These are phyloP conservation scores for Mimas tiliae DNA, from an alignment of 2,888 invertebrate genomes.

Conservation along the genomic window DNA sequence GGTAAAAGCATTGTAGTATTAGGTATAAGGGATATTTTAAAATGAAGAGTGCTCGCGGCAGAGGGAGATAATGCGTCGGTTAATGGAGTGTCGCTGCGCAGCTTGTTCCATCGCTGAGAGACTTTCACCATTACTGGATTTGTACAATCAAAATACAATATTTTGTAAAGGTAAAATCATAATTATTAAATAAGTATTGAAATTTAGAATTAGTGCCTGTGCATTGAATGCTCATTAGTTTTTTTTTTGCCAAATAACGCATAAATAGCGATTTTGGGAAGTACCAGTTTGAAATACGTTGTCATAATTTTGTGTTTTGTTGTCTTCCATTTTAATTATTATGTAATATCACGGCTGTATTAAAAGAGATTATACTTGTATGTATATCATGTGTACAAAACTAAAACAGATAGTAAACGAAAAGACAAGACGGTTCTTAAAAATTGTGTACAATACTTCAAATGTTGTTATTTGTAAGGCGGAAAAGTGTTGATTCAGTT, in stretches of 20 bases:
- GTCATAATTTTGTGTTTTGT: no score
- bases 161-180: neutral
- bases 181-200: neutral
- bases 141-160: slow-evolving; percentile 47
- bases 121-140: slow-evolving; percentile 58
- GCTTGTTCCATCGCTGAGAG: slow-evolving; percentile 51
- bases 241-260: no score
- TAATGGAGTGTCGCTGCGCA: slow-evolving; percentile 69
- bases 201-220: neutral
- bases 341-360: no score
- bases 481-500: slow-evolving; percentile 18
- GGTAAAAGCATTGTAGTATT: slow-evolving; percentile 44
- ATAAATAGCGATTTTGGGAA: no score
- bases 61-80: slow-evolving; percentile 67
- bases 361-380: no score
- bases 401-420: neutral
- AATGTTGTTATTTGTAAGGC: slow-evolving; percentile 1
- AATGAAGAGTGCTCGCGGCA: slow-evolving; percentile 58
- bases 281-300: no score
- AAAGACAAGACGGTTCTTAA: neutral
- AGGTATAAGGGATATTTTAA: slow-evolving; percentile 60
- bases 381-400: no score
- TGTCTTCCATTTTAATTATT: no score
- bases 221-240: no score
- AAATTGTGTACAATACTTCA: neutral